phyloP scores from a whole-genome alignment of 1,140 invertebrate species.

The Maconellicoccus hirsutus region DNA sequence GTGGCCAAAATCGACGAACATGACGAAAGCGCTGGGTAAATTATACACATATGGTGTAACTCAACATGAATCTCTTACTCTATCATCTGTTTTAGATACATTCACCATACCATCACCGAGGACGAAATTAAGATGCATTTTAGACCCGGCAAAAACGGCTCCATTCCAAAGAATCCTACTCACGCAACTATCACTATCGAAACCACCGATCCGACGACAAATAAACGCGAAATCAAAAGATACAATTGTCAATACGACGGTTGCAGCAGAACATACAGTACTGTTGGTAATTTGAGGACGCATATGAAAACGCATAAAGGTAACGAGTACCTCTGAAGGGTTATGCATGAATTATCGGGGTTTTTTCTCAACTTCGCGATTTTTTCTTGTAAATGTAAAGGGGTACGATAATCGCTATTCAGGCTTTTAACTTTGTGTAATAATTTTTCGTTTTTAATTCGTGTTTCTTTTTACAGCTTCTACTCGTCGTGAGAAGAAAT shows the following conservation, averaged over 20 bases:
- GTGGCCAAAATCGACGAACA: constrained; percentile 26
- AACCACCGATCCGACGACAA: constrained; percentile 47
- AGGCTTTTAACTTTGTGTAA: background rate
- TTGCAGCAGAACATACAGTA: constrained; percentile 82
- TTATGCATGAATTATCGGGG: background rate
- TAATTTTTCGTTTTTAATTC: too few species aligned
- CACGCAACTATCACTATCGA: constrained; percentile 55
- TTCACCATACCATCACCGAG: constrained; percentile 52
- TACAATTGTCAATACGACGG: constrained; percentile 82
- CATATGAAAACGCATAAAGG: constrained; percentile 95
- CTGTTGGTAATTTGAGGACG: constrained; percentile 84
- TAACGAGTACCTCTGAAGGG: constrained; percentile 34
- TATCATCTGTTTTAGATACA: constrained; percentile 40
- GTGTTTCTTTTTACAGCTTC: constrained; percentile 5
- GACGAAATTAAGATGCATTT: constrained; percentile 59
- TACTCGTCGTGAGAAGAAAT: background rate
- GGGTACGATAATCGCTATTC: background rate
- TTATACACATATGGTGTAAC: background rate
- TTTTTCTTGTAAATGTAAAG: background rate
- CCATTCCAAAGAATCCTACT: constrained; percentile 49
- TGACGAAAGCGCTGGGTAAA: constrained; percentile 25
- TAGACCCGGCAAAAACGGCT: constrained; percentile 43
- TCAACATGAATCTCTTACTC: too few species aligned
- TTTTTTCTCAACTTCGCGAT: background rate
- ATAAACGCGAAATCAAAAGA: constrained; percentile 48